Conservation (phyloP, 2,113 vertebrate genomes). For the Archilochus colubris region DNA sequence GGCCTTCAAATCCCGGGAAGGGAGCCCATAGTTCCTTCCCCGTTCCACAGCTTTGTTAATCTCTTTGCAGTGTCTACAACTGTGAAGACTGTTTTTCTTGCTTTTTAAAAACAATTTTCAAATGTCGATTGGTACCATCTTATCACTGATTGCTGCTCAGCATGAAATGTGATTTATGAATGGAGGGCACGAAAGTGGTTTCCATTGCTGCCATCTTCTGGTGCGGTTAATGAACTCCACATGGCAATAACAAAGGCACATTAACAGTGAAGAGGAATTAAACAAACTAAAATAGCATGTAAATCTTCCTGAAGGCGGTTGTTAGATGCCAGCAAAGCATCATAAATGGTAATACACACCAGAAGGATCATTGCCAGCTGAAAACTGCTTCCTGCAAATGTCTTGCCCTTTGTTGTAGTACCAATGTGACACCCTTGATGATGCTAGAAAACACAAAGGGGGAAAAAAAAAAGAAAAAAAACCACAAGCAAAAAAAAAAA, state of each 20-base stretch:
- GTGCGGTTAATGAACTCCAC: slow-evolving; percentile 18
- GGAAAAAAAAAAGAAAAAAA: background rate
- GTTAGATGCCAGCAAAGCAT: background rate
- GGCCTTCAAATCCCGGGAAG: background rate
- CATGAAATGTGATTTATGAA: background rate
- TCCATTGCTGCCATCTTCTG: slow-evolving; percentile 67
- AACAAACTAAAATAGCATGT: background rate
- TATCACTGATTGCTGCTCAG: background rate
- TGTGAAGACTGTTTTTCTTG: background rate
- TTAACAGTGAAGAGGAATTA: slow-evolving; percentile 32
- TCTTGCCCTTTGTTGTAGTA: background rate
- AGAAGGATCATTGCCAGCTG: slow-evolving; percentile 35
- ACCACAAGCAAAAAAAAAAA: background rate
- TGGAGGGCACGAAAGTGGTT: background rate
- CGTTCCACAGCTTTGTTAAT: background rate
- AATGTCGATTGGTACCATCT: accelerated
- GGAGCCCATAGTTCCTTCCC: background rate
- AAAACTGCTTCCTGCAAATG: slow-evolving; percentile 2
- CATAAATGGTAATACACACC: background rate
- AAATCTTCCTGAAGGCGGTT: slow-evolving; percentile 30
- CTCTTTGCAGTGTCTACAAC: background rate
- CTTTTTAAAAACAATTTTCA: background rate
- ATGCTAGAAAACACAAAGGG: background rate
- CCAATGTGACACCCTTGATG: accelerated
- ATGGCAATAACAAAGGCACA: background rate